phyloP scores from a whole-genome alignment of 2,113 vertebrate genomes.

The Tonatia bakeri region DNA sequence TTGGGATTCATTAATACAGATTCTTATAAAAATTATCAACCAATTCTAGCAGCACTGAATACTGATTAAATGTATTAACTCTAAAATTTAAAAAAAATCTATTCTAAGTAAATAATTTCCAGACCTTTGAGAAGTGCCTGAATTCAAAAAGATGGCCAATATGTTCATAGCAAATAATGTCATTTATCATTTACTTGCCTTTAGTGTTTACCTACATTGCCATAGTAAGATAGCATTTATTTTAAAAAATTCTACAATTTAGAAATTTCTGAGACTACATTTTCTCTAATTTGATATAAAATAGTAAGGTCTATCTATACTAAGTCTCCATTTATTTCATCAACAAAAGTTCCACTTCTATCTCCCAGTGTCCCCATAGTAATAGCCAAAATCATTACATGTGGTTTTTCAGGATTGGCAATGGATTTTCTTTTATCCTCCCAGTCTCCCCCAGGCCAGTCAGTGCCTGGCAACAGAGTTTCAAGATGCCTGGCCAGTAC shows the following conservation, averaged over 20 bases:
- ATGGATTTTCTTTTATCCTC: background rate
- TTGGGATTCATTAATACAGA: constrained; percentile 1
- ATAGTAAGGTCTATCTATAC: background rate
- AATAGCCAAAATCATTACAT: background rate
- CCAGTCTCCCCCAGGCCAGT: background rate
- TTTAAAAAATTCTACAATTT: background rate
- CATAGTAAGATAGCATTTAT: background rate
- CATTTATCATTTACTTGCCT: background rate
- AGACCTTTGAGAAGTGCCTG: background rate
- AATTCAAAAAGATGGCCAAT: background rate
- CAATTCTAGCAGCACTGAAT: constrained; percentile 11
- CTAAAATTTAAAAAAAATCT: background rate
- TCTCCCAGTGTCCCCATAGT: background rate
- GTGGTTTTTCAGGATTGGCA: background rate
- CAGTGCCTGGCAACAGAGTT: background rate
- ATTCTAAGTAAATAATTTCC: constrained; percentile 12
- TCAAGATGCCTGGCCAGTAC: background rate
- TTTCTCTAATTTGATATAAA: background rate
- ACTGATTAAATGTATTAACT: background rate
- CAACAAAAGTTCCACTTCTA: background rate
- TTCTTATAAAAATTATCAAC: constrained; percentile 33
- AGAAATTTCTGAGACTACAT: background rate
- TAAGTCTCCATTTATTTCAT: background rate
- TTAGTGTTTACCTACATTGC: background rate
- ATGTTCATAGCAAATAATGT: background rate